Percentiles rank a stretch among this genome's conserved stretches.
phyloP scores from a whole-genome alignment of 2,113 vertebrate species.

The rabbit (Oryctolagus cuniculus) region mOryCun1.1 NC_091442.1:94547001-94547500 shows the following conservation, averaged over 20 bases:
- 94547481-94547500: too few relatives aligned
- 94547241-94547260: background rate
- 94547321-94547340: background rate
- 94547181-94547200: background rate
- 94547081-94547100: background rate
- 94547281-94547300: background rate
- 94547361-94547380: background rate
- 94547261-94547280: background rate
- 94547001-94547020: background rate
- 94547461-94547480: too few relatives aligned
- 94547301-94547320: background rate
- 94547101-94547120: background rate
- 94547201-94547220: background rate
- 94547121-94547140: background rate
- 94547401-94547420: background rate
- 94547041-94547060: background rate
- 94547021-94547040: background rate
- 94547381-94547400: background rate
- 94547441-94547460: too few relatives aligned
- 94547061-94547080: background rate
- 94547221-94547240: background rate
- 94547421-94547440: too few relatives aligned
- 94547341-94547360: background rate
- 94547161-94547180: background rate
- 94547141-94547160: background rate